Conservation (phyloP, 1,140 invertebrate species). For the Drosophila baimaii region DNA sequence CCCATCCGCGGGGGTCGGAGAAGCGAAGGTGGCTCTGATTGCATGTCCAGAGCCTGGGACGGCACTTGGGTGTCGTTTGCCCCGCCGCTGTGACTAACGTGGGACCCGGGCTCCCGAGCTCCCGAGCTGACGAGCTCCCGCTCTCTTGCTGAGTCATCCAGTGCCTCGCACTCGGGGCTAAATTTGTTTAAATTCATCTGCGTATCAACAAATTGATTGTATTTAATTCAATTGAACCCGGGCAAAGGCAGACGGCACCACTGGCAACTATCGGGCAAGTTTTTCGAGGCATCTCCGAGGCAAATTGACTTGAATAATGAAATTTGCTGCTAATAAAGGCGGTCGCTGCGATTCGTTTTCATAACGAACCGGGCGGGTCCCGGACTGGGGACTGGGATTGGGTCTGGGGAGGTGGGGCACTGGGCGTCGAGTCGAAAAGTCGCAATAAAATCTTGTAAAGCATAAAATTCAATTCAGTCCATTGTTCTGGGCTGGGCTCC, state of each 20-base stretch:
- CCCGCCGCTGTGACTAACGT: slow-evolving; percentile 41
- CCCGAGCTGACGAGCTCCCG: slow-evolving; percentile 7
- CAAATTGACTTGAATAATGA: slow-evolving; percentile 77
- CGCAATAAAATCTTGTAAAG: slow-evolving; percentile 77
- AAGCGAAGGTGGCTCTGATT: slow-evolving; percentile 30
- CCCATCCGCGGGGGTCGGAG: neutral
- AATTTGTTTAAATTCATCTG: slow-evolving; percentile 79
- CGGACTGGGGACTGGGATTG: neutral
- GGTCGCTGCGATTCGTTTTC: slow-evolving; percentile 38
- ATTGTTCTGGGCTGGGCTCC: slow-evolving; percentile 49
- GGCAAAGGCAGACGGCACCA: slow-evolving; percentile 16
- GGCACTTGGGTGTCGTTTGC: slow-evolving; percentile 61
- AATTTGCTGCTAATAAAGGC: slow-evolving; percentile 67
- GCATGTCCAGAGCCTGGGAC: slow-evolving; percentile 46
- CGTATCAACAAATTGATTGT: slow-evolving; percentile 82
- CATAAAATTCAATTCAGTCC: slow-evolving; percentile 70
- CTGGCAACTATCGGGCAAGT: slow-evolving; percentile 40
- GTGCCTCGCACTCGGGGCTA: slow-evolving; percentile 36
- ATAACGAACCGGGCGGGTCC: slow-evolving; percentile 20
- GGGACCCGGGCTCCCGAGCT: slow-evolving; percentile 20
- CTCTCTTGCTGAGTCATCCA: slow-evolving; percentile 60
- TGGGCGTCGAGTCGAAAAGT: slow-evolving; percentile 63
- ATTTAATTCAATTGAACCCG: slow-evolving; percentile 78
- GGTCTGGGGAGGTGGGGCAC: slow-evolving; percentile 7
- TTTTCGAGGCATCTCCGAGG: slow-evolving; percentile 49